Base-by-base conservation (phyloP, 2,113 vertebrate species). In the Gallinago jamesoni region DNA sequence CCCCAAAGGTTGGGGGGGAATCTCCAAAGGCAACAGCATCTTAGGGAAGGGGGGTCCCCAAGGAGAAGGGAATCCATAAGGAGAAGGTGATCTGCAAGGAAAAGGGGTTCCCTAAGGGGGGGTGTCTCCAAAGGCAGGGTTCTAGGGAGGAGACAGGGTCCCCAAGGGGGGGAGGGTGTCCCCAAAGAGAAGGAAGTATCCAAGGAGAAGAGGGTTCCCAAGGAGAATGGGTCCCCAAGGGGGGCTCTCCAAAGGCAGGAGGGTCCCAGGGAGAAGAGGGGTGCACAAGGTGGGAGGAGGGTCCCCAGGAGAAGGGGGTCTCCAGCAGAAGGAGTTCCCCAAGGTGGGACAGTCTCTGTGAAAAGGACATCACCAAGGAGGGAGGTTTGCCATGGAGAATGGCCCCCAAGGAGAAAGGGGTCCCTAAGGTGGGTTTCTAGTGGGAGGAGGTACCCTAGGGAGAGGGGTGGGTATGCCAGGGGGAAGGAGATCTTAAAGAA, bases 401-500 rank as follows among this genome's bases (percentile, higher is more conserved):
- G 67, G 15, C 12, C 41, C 67, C 41, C 30, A 6, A 13, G 12
- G 28, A 39, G 35, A 35, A 18, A 2, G 20, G 13, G 18, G 14
- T 60, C 35, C 28, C 18, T 56, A 53, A 7, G 45, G 15, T 2
- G 30, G n/a, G 1, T 0, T 27, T 60, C 41, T 41, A 12, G 7
- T 35, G 45, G 66, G 8, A 18, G 48, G 48, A 24, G 37, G 31
- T 4, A 3, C 41, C 57, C 35, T 24, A 8, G 14, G 48, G n/a
- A 23, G 70, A 27, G 11, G 21, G 20, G 37, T 35, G 18, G 15
- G 3, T 10, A 28, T 1, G 0, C 13, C 10, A 14, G 21, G 57
- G 10, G 24, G 7, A n/a, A 35, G 6, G 18, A 37, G 11, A 4
- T 25, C 23, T 50, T 2, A 1, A 1, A 18, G 27, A 7, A 25